These are phyloP conservation scores for Trileptium ribeirensis DNA, from an alignment of 2,888 invertebrate genomes.

Conservation along the genomic window DNA sequence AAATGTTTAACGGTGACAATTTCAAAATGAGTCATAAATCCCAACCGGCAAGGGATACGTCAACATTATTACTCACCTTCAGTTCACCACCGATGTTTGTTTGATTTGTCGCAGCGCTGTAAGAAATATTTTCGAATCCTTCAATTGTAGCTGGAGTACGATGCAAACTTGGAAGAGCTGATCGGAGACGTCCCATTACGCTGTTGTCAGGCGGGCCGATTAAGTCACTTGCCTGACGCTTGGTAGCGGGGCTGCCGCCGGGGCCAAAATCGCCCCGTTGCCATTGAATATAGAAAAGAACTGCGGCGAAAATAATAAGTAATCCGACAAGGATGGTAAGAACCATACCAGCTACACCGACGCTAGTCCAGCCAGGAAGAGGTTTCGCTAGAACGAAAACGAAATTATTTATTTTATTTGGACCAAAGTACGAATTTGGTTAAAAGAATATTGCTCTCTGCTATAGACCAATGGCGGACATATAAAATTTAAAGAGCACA, in stretches of 20 bases:
- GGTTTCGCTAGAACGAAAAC: not conserved
- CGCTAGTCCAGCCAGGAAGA: not conserved
- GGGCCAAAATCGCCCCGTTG: not conserved
- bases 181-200: not conserved
- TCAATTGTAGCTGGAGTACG: not conserved
- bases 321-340: not conserved
- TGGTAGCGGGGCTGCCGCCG: not conserved
- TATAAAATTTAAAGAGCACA: no score
- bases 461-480: no score
- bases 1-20: no score
- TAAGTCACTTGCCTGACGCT: not conserved
- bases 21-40: no score
- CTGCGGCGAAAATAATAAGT: not conserved
- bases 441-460: no score
- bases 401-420: no score
- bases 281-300: not conserved
- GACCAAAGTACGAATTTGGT: no score
- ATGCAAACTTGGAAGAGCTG: not conserved
- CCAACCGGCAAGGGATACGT: no score
- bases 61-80: not conserved
- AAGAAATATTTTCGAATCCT: not conserved
- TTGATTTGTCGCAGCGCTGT: not conserved
- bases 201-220: not conserved
- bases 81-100: not conserved
- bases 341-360: not conserved